phyloP scores from a whole-genome alignment of 2,888 invertebrate genomes.

The Drosophila multiciliata region DNA sequence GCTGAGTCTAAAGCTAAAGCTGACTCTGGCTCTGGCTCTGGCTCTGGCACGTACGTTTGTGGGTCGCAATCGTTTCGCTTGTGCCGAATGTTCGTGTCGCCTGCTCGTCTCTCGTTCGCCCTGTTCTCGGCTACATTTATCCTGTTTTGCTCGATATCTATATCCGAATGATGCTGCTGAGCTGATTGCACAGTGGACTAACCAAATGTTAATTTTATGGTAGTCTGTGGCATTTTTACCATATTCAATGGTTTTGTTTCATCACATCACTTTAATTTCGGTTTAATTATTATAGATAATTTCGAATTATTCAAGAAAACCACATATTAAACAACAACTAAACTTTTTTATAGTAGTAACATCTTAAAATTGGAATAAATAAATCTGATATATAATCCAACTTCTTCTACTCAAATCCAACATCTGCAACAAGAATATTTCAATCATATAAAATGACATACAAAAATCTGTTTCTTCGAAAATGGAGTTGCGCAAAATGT shows the following conservation, averaged over 20 bases:
- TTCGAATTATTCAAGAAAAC: background rate
- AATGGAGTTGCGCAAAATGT: background rate
- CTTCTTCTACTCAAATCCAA: background rate
- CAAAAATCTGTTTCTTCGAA: background rate
- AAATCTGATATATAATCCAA: background rate
- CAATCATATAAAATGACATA: background rate
- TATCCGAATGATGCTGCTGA: constrained; percentile 48
- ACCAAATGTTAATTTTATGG: background rate
- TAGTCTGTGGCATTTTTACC: background rate
- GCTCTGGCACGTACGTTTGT: background rate
- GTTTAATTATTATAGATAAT: background rate
- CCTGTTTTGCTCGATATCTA: constrained; percentile 51
- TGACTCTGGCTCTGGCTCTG: background rate
- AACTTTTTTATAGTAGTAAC: background rate
- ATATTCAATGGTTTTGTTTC: background rate
- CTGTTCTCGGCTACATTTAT: constrained; percentile 60
- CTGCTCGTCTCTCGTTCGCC: constrained; percentile 47
- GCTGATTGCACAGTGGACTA: constrained; percentile 52
- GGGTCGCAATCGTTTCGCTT: background rate
- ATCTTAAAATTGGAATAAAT: background rate
- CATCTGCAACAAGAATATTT: background rate
- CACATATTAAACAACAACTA: fast-evolving
- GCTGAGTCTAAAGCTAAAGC: constrained; percentile 14
- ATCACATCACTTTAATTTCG: background rate
- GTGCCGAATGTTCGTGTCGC: constrained; percentile 33